These are phyloP conservation scores for Sminthurinus aureus DNA, from an alignment of 2,888 invertebrate species.

Conservation along the genomic window DNA sequence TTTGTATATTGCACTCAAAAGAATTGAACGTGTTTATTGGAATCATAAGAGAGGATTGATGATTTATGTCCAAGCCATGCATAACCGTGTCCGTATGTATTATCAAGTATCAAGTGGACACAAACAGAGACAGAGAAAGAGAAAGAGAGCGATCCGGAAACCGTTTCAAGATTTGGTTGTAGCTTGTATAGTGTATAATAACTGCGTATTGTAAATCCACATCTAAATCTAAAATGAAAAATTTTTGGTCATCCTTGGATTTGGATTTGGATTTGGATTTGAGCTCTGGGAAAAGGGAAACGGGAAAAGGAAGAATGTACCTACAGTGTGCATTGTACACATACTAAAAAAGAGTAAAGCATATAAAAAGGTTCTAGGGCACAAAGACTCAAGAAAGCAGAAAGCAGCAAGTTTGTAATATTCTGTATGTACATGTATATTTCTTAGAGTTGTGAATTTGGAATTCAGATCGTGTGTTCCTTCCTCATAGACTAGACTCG, in stretches of 20 bases:
- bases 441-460: background rate
- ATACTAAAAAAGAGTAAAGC: background rate
- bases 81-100: background rate
- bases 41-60: slow-evolving; percentile 26
- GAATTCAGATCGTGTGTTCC: slow-evolving; percentile 23
- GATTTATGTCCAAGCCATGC: slow-evolving; percentile 16
- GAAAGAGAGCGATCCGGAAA: background rate
- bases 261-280: too few species aligned
- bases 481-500: background rate
- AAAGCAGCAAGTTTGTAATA: background rate
- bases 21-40: slow-evolving; percentile 33
- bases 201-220: background rate
- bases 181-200: background rate
- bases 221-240: background rate
- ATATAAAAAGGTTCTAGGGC: background rate
- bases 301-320: background rate
- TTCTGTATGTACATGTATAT: too few species aligned
- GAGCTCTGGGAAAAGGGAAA: too few species aligned
- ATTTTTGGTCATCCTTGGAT: background rate
- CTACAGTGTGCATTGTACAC: background rate
- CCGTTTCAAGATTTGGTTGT: background rate
- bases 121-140: background rate
- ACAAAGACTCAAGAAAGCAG: background rate
- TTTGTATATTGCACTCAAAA: background rate
- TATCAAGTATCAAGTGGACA: background rate